These are phyloP conservation scores for Pycnonotus jocosus DNA, from an alignment of 2,113 vertebrate species.

Conservation along the genomic window DNA sequence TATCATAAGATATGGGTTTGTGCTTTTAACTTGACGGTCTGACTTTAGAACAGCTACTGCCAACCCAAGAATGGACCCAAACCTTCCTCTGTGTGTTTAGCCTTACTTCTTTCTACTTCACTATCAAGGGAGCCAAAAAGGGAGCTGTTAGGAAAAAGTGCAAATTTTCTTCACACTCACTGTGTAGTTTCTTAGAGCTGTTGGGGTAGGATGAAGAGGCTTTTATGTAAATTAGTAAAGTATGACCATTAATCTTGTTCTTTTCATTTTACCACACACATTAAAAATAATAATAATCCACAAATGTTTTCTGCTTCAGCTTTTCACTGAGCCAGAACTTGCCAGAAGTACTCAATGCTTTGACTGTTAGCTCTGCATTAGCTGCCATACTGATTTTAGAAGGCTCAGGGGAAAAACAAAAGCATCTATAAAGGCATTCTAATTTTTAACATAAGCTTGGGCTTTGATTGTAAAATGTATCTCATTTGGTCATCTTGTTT, in stretches of 20 bases:
- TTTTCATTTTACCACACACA: background rate
- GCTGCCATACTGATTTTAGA: constrained; percentile 66
- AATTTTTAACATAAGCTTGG: constrained; percentile 69
- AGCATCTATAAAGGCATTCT: constrained; percentile 65
- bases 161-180: background rate
- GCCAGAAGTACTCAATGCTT: background rate
- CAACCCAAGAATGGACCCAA: background rate
- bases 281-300: background rate
- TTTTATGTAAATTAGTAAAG: background rate
- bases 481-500: constrained; percentile 70
- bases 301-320: background rate
- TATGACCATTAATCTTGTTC: background rate
- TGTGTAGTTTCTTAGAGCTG: background rate
- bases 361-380: constrained; percentile 31
- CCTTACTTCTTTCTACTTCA: background rate
- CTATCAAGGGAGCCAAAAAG: background rate
- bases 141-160: background rate
- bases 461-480: constrained; percentile 67
- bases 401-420: constrained; percentile 67
- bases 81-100: background rate
- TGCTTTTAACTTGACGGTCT: background rate
- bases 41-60: background rate
- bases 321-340: background rate
- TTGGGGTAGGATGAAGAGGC: background rate
- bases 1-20: background rate